These are phyloP conservation scores for Sphyrna mokarran DNA, from an alignment of 2,113 vertebrate genomes.

Conservation along the genomic window DNA sequence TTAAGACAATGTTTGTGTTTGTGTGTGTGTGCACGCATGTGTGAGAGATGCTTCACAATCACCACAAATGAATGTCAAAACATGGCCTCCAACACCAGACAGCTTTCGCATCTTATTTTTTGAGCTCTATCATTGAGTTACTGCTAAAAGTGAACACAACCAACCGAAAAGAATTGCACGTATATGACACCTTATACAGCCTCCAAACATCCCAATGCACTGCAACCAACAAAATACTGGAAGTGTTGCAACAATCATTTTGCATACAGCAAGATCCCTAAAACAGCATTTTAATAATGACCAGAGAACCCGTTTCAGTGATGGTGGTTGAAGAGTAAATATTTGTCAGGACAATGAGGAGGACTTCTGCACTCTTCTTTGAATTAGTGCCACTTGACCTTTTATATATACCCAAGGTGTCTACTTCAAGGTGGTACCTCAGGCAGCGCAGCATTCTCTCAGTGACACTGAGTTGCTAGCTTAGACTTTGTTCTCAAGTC, in stretches of 20 bases:
- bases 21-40: neutral
- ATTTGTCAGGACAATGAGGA: neutral
- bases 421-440: no score
- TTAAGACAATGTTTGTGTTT: no score
- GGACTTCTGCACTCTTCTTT: no score
- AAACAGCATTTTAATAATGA: neutral
- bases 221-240: neutral
- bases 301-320: neutral
- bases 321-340: neutral
- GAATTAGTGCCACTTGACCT: neutral
- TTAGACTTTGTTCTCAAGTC: neutral
- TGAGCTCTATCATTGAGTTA: neutral
- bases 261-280: neutral
- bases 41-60: neutral
- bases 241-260: neutral
- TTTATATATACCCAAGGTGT: neutral
- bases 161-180: neutral
- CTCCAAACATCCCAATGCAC: neutral
- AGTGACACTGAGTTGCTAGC: neutral
- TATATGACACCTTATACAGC: neutral
- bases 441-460: neutral
- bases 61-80: neutral
- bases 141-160: neutral
- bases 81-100: neutral
- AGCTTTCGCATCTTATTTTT: neutral